phyloP scores from a whole-genome alignment of 2,113 vertebrate genomes.

The Forbesichthys papilliferus region DNA sequence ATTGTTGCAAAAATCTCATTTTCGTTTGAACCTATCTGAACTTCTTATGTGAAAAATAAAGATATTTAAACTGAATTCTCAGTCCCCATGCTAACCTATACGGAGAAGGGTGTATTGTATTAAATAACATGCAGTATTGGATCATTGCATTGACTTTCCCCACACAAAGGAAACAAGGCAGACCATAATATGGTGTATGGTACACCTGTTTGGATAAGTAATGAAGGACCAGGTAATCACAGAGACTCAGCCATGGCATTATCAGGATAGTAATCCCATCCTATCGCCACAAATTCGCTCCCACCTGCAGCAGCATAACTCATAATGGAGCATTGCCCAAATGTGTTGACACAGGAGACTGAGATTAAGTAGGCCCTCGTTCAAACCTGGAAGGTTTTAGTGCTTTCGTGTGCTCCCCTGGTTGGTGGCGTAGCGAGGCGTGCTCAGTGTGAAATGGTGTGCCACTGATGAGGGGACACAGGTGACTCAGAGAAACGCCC shows the following conservation, averaged over 20 bases:
- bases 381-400: slow-evolving; percentile 32
- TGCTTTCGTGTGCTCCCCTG: slow-evolving; percentile 23
- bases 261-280: slow-evolving; percentile 33
- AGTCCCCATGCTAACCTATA: no score
- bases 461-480: slow-evolving; percentile 47
- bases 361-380: slow-evolving; percentile 20
- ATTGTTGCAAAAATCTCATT: background rate
- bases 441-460: slow-evolving; percentile 52
- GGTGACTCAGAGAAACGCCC: slow-evolving; percentile 27
- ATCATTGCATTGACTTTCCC: slow-evolving; percentile 31
- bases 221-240: slow-evolving; percentile 20
- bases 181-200: background rate
- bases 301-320: slow-evolving; percentile 24
- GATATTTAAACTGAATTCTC: no score
- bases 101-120: no score
- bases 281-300: slow-evolving; percentile 21
- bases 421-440: slow-evolving; percentile 51
- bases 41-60: no score
- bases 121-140: background rate
- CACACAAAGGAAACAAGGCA: background rate
- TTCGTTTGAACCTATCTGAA: no score
- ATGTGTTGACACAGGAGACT: slow-evolving; percentile 5
- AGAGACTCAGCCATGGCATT: background rate
- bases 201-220: slow-evolving; percentile 13
- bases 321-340: slow-evolving; percentile 9